Evolutionary conservation across 2,797 vertebrate genomes (phyloP).

Genomic region (Strix occidentalis): DNA sequence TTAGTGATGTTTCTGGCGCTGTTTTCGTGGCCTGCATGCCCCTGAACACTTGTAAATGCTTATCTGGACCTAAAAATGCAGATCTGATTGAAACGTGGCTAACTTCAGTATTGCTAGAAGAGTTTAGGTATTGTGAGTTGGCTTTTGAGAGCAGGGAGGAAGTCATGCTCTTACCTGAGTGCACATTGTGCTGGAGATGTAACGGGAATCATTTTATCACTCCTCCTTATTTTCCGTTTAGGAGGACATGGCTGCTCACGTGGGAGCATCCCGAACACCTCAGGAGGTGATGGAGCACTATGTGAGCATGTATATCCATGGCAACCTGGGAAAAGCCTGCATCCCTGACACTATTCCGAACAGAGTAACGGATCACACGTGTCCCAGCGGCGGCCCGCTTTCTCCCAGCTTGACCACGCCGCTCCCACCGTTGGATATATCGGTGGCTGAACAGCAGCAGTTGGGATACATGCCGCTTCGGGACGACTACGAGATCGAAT

Average conservation of each 20-base stretch:
- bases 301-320: slow-evolving; percentile 97
- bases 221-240: slow-evolving; percentile 54
- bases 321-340: slow-evolving; percentile 97
- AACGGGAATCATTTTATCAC: accelerated
- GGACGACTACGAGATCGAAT: slow-evolving; percentile 97
- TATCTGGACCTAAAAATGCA: accelerated
- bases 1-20: background rate
- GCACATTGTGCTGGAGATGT: accelerated
- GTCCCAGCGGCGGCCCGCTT: slow-evolving; percentile 89
- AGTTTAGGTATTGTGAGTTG: background rate
- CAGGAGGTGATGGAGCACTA: slow-evolving; percentile 99
- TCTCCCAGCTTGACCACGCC: slow-evolving; percentile 95
- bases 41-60: accelerated
- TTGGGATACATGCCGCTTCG: slow-evolving; percentile 97
- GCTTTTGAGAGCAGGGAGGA: background rate
- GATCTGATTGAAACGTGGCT: background rate
- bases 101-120: background rate
- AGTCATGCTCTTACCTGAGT: accelerated
- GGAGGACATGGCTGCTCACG: slow-evolving; percentile 98
- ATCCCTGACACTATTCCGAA: slow-evolving; percentile 97
- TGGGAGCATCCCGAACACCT: slow-evolving; percentile 90
- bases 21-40: accelerated
- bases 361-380: slow-evolving; percentile 96
- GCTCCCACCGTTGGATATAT: slow-evolving; percentile 89
- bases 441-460: slow-evolving; percentile 93